Percentiles rank a stretch among this genome's conserved stretches.
These are phyloP conservation scores for Schmidtea mediterranea DNA, from an alignment of 1,140 invertebrate genomes.

Conservation along the genomic window DNA sequence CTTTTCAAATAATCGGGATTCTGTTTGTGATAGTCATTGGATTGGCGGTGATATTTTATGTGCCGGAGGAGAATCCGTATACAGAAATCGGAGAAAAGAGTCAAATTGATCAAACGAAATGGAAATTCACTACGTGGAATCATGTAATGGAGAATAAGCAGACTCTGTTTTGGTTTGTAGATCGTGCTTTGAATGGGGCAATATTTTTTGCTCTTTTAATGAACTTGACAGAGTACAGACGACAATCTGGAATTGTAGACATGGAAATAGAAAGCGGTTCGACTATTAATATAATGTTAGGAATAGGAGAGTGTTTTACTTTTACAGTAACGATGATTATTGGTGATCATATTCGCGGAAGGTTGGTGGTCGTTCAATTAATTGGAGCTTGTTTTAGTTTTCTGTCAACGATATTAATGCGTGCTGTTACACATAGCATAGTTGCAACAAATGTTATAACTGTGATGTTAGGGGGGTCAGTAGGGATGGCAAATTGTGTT, in stretches of 20 bases:
- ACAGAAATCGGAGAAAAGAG: too few relatives aligned
- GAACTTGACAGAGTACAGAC: not conserved
- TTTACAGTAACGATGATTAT: not conserved
- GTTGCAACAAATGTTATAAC: not conserved
- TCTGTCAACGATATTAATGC: not conserved
- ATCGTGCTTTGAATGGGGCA: not conserved
- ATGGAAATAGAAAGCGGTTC: not conserved
- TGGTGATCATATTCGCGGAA: not conserved
- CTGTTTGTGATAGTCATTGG: not conserved
- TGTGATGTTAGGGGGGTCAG: not conserved
- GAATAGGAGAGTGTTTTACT: too few relatives aligned
- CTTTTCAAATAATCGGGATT: not conserved
- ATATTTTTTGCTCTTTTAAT: not conserved
- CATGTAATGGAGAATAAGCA: constrained; percentile 1
- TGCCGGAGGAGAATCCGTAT: not conserved
- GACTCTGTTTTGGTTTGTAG: not conserved
- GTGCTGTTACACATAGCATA: not conserved
- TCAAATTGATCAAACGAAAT: too few relatives aligned
- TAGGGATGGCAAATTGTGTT: not conserved
- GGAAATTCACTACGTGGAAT: not conserved
- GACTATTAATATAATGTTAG: not conserved
- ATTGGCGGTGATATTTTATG: not conserved
- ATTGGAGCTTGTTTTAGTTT: not conserved
- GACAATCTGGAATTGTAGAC: not conserved
- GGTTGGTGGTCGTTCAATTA: not conserved